Evolutionary conservation across 2,113 vertebrate genomes (phyloP), one percentile per base, ranked within the genome.

Genomic region (Pachypanchax playfairii): DNA sequence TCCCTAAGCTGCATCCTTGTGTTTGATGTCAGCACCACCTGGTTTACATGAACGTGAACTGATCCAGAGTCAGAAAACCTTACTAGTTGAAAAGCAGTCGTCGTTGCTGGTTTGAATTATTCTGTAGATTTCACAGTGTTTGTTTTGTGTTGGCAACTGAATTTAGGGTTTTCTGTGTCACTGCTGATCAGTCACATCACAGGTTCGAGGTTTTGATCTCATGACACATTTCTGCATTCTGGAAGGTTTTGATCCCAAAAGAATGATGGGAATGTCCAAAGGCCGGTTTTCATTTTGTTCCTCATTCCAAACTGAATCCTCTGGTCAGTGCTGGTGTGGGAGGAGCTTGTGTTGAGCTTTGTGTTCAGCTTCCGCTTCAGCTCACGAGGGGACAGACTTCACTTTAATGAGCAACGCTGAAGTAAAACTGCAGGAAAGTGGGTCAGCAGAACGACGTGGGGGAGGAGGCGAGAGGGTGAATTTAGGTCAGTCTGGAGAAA

Each of bases 201-300:
- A 41, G 28, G 52, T 57, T 26, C 17, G 6, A 56, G 51, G 63
- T 65, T 35, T 7, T n/a, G 21, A 4, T 22, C 10, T 10, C 9
- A 46, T 41, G 22, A 36, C 44, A 25, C 35, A 5, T 13, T 31
- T 42, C 18, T 59, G 21, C 17, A 6, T 28, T 47, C 42, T 20
- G 33, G 18, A 33, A 22, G 52, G 21, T 28, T 39, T 8, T 17
- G 25, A 35, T 21, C 22, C 15, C 35, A 18, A 44, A 63, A 59
- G 75, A 73, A 83, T 76, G 76, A 62, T 3, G 48, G 61, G 68
- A 79, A 79, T 79, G 80, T 67, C 15, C 2, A 59, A 17, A 43
- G 63, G 53, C 11, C 29, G 44, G 44, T 15, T 0, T 48, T 39
- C 49, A 48, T 24, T 15, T 14, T 3, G 1, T 41, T 48, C 25